Percentiles rank a stretch among this genome's conserved stretches.
Conservation (phyloP, 1,140 invertebrate genomes). For the Antheraea pernyi region DNA sequence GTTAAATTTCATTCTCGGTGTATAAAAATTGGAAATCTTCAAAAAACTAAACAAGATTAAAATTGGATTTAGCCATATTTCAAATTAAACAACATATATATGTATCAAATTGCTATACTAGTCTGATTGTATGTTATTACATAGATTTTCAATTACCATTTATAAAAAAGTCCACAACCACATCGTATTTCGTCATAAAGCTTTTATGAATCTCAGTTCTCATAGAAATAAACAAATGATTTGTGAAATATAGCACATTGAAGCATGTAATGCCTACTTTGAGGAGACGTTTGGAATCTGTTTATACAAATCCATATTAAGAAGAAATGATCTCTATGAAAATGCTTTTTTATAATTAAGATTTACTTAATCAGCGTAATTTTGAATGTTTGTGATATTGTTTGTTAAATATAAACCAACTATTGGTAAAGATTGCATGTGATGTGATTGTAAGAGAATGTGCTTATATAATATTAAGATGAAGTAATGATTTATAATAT, state of each 20-base stretch:
- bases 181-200: not conserved
- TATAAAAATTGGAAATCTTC: too few species aligned
- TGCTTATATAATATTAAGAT: not conserved
- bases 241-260: not conserved
- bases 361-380: constrained; percentile 32
- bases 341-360: constrained; percentile 55
- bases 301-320: constrained; percentile 8
- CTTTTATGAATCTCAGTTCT: not conserved
- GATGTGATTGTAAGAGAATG: constrained; percentile 8
- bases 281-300: not conserved
- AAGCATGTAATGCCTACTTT: constrained; percentile 1
- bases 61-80: too few species aligned
- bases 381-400: constrained; percentile 52
- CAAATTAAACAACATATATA: too few species aligned
- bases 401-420: constrained; percentile 18
- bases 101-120: too few species aligned
- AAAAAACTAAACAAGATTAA: too few species aligned
- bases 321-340: constrained; percentile 54
- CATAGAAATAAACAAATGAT: not conserved
- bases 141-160: too few species aligned
- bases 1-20: too few species aligned
- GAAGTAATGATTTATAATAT: not conserved
- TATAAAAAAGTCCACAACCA: not conserved
- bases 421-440: constrained; percentile 9
- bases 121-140: too few species aligned